phyloP scores from a whole-genome alignment of 2,113 vertebrate species.

The Tylochromis polylepis region DNA sequence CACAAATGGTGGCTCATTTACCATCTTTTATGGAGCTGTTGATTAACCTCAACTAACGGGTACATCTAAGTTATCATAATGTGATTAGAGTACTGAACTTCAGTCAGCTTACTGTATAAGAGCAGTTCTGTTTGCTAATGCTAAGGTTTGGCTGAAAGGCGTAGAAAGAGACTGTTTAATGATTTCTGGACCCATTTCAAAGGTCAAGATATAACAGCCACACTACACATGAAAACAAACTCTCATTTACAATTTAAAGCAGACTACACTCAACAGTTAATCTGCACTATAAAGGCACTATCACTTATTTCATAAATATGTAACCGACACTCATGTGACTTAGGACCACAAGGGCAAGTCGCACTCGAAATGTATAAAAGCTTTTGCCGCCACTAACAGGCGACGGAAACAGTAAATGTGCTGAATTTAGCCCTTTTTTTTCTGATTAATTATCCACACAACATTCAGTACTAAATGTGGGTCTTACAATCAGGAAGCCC shows the following conservation, averaged over 20 bases:
- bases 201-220: background rate
- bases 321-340: background rate
- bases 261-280: background rate
- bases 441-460: background rate
- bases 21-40: background rate
- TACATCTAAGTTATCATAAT: rapidly evolving
- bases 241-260: background rate
- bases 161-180: background rate
- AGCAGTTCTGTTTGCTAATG: background rate
- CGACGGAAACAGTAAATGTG: background rate
- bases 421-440: background rate
- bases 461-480: background rate
- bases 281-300: background rate
- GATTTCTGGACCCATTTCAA: background rate
- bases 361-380: background rate
- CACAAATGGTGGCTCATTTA: background rate
- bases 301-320: background rate
- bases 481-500: background rate
- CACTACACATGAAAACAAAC: background rate
- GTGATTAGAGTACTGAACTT: background rate
- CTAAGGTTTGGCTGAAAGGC: background rate
- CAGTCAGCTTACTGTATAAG: background rate
- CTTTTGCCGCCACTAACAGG: background rate
- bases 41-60: too few relatives aligned
- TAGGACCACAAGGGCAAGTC: background rate